These are phyloP conservation scores for Hippopotamyrus pictus DNA, from an alignment of 2,797 vertebrate genomes.

Conservation along the genomic window DNA sequence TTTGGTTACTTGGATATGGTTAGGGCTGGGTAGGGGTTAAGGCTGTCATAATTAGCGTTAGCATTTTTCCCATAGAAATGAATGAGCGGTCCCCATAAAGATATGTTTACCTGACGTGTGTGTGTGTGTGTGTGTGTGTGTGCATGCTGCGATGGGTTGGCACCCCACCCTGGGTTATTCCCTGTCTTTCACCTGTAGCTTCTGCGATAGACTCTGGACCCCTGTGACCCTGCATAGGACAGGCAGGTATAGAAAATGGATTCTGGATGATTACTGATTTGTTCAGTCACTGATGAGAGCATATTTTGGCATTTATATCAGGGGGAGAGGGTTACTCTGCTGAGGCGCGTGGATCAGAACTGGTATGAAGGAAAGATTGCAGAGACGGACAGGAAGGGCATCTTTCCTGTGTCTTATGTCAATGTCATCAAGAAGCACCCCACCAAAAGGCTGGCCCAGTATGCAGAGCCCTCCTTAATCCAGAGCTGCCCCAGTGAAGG, in stretches of 20 bases:
- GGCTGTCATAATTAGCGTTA: background rate
- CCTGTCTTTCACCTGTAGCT: background rate
- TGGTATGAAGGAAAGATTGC: conserved; percentile 80
- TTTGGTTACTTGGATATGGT: background rate
- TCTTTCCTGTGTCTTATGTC: conserved; percentile 82
- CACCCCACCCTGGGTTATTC: background rate
- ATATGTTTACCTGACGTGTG: background rate
- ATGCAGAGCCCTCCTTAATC: conserved; percentile 59
- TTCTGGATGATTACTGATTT: background rate
- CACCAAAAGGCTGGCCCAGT: conserved; percentile 59
- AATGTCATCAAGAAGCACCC: conserved; percentile 69
- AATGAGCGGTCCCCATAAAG: background rate
- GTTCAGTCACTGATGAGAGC: background rate
- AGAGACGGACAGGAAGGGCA: conserved; percentile 76
- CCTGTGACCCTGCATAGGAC: background rate
- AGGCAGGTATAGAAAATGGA: background rate
- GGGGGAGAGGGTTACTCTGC: conserved; percentile 74
- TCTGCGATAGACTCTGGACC: background rate
- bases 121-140: background rate
- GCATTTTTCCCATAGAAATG: background rate
- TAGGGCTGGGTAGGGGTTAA: background rate
- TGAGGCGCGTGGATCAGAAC: conserved; percentile 80
- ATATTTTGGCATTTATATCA: conserved; percentile 35
- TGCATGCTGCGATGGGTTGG: background rate
- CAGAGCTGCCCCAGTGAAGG: conserved; percentile 69